A percentile compares a stretch with the other conserved stretches of the same genome.
Conservation (phyloP, 2,888 invertebrate species). For the Eudasyphora cyanicolor region DNA sequence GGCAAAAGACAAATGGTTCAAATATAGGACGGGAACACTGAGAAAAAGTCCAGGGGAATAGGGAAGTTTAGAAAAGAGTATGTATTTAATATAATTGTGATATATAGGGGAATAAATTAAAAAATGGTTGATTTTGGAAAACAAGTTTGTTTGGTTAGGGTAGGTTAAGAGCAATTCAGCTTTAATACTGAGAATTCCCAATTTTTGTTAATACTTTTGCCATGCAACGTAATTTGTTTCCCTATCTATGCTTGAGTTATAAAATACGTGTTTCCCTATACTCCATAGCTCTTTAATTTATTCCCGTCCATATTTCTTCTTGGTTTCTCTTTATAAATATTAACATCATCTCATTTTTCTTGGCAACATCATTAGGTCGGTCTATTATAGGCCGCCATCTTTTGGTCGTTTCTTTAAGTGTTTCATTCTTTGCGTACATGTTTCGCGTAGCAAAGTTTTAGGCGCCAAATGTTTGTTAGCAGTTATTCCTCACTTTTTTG, state of each 20-base stretch:
- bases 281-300: no score
- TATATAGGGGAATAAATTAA: no score
- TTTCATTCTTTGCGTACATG: neutral
- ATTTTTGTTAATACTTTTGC: no score
- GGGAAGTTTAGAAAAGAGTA: neutral
- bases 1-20: neutral
- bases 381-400: neutral
- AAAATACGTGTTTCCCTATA: no score
- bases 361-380: neutral
- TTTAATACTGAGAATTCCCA: no score
- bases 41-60: neutral
- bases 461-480: slow-evolving; percentile 15
- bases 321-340: neutral
- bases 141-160: no score
- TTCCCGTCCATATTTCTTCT: neutral
- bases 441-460: neutral
- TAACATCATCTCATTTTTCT: neutral
- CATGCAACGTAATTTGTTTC: neutral
- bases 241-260: no score
- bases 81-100: no score
- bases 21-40: neutral
- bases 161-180: no score
- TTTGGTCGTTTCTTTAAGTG: neutral
- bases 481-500: neutral
- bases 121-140: neutral